Evolutionary conservation across 2,888 invertebrate genomes (phyloP).

Genomic region (Noctua comes): DNA sequence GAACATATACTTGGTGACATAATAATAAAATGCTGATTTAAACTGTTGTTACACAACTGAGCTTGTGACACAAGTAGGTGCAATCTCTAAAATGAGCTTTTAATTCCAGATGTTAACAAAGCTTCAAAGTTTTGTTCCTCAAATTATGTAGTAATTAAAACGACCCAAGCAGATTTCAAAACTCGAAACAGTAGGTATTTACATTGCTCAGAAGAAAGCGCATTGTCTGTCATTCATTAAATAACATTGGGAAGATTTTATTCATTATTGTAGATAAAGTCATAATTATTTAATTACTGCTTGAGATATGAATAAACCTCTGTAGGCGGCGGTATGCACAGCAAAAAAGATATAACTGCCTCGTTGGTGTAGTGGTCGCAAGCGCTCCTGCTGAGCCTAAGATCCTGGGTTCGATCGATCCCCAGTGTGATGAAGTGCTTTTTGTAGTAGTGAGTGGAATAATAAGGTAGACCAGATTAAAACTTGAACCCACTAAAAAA

Average conservation of each 20-base stretch:
- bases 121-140: background rate
- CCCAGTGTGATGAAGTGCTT: background rate
- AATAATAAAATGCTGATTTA: constrained; percentile 21
- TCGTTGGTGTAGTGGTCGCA: background rate
- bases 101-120: too few relatives aligned
- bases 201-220: too few relatives aligned
- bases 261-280: too few relatives aligned
- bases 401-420: background rate
- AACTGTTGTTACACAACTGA: constrained; percentile 15
- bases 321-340: too few relatives aligned
- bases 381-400: background rate
- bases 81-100: background rate
- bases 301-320: too few relatives aligned
- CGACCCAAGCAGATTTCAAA: too few relatives aligned
- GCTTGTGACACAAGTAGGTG: background rate
- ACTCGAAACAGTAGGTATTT: too few relatives aligned
- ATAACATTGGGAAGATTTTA: too few relatives aligned
- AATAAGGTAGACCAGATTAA: background rate
- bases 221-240: too few relatives aligned
- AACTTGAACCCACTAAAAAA: background rate
- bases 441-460: background rate
- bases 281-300: too few relatives aligned
- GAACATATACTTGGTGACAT: constrained; percentile 55
- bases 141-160: background rate
- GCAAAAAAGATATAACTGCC: background rate